Evolutionary conservation across 2,797 vertebrate species (phyloP).

Genomic region (Orientallactaga sibirica): DNA sequence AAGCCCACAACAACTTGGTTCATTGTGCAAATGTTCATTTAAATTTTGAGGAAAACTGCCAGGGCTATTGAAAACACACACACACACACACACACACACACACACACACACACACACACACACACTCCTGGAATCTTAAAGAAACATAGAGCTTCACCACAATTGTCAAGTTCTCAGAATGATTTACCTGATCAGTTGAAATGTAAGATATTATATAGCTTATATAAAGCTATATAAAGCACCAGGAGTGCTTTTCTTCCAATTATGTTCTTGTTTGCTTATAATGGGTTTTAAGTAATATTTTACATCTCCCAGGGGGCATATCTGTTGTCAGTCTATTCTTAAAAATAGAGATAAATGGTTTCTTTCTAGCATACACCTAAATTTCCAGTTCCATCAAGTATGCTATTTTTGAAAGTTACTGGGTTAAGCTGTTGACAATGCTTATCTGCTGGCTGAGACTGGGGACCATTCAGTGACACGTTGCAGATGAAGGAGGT

Average conservation of each 20-base stretch:
- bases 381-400: constrained; percentile 81
- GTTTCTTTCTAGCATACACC: constrained; percentile 78
- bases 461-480: constrained; percentile 70
- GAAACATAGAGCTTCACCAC: background rate
- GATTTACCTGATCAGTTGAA: constrained; percentile 4
- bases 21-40: constrained; percentile 84
- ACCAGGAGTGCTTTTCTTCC: constrained; percentile 21
- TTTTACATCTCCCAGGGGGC: constrained; percentile 33
- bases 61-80: background rate
- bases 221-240: too few relatives aligned
- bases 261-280: constrained; percentile 21
- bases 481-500: constrained; percentile 51
- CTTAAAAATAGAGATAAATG: constrained; percentile 66
- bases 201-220: constrained; percentile 64
- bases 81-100: constrained; percentile 27
- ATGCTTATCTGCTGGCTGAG: constrained; percentile 78
- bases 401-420: constrained; percentile 83
- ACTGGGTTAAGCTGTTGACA: constrained; percentile 78
- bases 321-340: constrained; percentile 42
- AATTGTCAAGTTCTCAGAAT: constrained; percentile 51
- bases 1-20: constrained; percentile 85
- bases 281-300: constrained; percentile 57
- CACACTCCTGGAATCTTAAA: constrained; percentile 60
- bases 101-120: constrained; percentile 34
- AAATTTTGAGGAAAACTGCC: constrained; percentile 81